These are phyloP conservation scores for Enteromius anoplus DNA, from an alignment of 2,797 vertebrate genomes.

Conservation along the genomic window DNA sequence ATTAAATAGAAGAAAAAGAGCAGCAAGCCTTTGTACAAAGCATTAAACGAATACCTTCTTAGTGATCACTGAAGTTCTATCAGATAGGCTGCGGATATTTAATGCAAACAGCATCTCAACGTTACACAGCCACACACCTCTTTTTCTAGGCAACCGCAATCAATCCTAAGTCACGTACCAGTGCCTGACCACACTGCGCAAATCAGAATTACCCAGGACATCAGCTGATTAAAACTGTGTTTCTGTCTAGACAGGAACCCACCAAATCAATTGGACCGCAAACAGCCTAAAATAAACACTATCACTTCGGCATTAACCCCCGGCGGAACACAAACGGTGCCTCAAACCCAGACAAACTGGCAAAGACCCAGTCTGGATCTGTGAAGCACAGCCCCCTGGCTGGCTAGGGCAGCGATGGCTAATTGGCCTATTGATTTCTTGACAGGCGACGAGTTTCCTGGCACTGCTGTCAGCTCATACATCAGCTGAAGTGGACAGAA, in stretches of 20 bases:
- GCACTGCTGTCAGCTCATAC: slow-evolving; percentile 16
- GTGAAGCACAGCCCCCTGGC: slow-evolving; percentile 1
- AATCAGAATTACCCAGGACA: slow-evolving; percentile 25
- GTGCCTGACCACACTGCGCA: neutral
- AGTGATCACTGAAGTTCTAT: neutral
- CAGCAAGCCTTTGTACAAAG: neutral
- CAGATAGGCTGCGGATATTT: neutral
- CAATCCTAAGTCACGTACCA: neutral
- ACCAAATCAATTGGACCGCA: slow-evolving; percentile 30
- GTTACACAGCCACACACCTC: neutral
- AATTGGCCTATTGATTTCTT: slow-evolving; percentile 53
- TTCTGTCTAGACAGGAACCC: slow-evolving; percentile 22
- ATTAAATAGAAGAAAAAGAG: neutral
- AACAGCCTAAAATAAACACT: neutral
- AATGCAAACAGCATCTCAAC: slow-evolving; percentile 3
- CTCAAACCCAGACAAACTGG: slow-evolving; percentile 19
- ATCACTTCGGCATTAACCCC: slow-evolving; percentile 25
- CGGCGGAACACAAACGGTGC: neutral
- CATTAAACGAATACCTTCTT: neutral
- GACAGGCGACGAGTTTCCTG: slow-evolving; percentile 28
- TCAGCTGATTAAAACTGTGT: neutral
- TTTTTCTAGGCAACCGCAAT: slow-evolving; percentile 5
- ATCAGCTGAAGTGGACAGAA: slow-evolving; percentile 46
- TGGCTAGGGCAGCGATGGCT: slow-evolving; percentile 29
- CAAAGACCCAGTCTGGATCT: slow-evolving; percentile 30